Base-by-base conservation (phyloP, 2,888 invertebrate genomes). In the Thyatira batis region DNA sequence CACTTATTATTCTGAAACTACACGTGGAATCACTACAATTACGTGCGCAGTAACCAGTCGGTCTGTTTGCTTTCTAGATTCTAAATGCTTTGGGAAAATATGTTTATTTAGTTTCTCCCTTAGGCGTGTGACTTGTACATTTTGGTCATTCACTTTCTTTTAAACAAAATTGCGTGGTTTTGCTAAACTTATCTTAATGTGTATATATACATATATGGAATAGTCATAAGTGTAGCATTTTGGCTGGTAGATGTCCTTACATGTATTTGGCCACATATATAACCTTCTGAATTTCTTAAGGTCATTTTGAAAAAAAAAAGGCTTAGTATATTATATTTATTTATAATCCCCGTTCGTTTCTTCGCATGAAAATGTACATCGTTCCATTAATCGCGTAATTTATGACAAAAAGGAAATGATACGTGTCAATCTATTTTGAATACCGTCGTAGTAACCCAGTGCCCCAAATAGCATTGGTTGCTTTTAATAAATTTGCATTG, bases 401-500 rank as follows among this genome's bases (percentile, higher is more conserved):
- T 48, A 27, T 28, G 3, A 46, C 45, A 23, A 46, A 23, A 23
- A 46, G 45, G 23, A 25, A 46, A 46, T 46, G 23, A 25, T 25
- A 9, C 21, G 21, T 48, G 28, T 48, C 17, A 48, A 27, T 27
- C 25, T 27, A 48, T 58, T 54, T 54, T 53, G 45, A 53, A 52
- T 43, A 57, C 39, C 39, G 48, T 54, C 55, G 56, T 58, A 51
- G 57, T 71, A 69, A 71, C 73, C 73, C 55, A 68, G 45, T 76
- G 63, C 58, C 65, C 67, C 58, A 65, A 63, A 70, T 66, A 60
- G 58, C 48, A 51, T 50, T 64, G 55, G 13, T 17, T 39, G 17
- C 57, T 60, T 60, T 61, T 65, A 64, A 67, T 65, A 62, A 60
- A 78, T 78, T 77, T 73, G 64, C 76, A 77, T 78, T 71, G 70